A percentile compares a stretch with the other conserved stretches of the same genome.
These are phyloP conservation scores for Thereva unica DNA, from an alignment of 2,888 invertebrate genomes.

Conservation along the genomic window DNA sequence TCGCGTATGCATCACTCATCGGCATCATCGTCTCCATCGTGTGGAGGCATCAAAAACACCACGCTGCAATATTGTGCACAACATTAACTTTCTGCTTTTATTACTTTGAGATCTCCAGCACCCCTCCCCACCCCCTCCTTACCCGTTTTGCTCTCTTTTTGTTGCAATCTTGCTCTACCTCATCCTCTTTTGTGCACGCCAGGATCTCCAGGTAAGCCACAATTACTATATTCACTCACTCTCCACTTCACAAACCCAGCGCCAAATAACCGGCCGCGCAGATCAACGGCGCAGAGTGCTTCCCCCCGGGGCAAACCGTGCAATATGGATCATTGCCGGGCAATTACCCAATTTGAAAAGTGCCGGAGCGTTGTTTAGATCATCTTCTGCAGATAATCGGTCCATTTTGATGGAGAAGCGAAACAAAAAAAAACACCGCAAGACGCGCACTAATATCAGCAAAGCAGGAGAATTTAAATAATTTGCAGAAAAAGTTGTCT, in stretches of 20 bases:
- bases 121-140: not conserved
- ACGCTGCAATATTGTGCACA: too few relatives aligned
- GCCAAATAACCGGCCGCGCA: conserved; percentile 23
- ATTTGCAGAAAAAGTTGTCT: too few relatives aligned
- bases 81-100: too few relatives aligned
- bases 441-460: too few relatives aligned
- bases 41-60: too few relatives aligned
- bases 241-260: conserved; percentile 13
- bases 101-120: too few relatives aligned
- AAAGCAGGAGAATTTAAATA: too few relatives aligned
- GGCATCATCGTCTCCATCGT: too few relatives aligned
- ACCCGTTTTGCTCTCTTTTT: not conserved
- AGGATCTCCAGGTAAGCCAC: conserved; percentile 7
- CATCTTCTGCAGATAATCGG: conserved; percentile 26
- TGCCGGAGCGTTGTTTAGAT: conserved; percentile 31
- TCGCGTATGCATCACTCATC: too few relatives aligned
- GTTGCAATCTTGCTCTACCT: not conserved
- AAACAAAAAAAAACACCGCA: too few relatives aligned
- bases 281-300: not conserved
- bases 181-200: not conserved
- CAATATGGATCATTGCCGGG: conserved; percentile 29
- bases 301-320: conserved; percentile 31
- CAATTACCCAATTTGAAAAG: conserved; percentile 35
- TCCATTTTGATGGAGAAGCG: conserved; percentile 10
- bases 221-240: conserved; percentile 20